Evolutionary conservation across 2,113 vertebrate species (phyloP).

Genomic region (Thermophis baileyi): DNA sequence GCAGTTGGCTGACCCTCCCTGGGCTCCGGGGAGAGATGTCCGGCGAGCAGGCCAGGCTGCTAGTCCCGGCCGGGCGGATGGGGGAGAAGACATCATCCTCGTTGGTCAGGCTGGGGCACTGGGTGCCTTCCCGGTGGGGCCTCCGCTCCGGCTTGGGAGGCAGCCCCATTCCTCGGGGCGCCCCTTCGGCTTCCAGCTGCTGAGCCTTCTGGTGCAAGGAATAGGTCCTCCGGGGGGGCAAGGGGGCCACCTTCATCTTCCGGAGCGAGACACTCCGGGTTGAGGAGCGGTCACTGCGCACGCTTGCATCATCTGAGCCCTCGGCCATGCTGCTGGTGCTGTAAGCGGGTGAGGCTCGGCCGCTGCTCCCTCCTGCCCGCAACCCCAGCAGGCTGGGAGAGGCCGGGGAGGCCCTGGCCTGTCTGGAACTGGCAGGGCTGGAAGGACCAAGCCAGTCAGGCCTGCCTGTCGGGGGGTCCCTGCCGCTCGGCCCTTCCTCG

Average conservation of each 20-base stretch:
- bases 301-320: slow-evolving; percentile 63
- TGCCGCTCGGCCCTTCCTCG: slow-evolving; percentile 4
- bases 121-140: slow-evolving; percentile 29
- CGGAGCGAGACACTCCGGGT: slow-evolving; percentile 81
- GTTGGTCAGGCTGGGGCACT: neutral
- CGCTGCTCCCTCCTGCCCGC: slow-evolving; percentile 3
- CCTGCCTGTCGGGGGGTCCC: neutral
- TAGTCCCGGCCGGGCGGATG: slow-evolving; percentile 36
- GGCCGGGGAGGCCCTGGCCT: accelerated
- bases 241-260: slow-evolving; percentile 84
- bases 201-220: slow-evolving; percentile 77
- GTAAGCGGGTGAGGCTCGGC: slow-evolving; percentile 42
- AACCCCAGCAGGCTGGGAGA: slow-evolving; percentile 32
- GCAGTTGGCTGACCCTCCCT: neutral
- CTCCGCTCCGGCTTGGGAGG: slow-evolving; percentile 67
- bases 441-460: slow-evolving; percentile 61
- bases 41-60: slow-evolving; percentile 47
- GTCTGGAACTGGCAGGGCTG: slow-evolving; percentile 58
- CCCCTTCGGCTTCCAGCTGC: slow-evolving; percentile 30
- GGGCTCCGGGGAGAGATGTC: slow-evolving; percentile 48
- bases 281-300: slow-evolving; percentile 71
- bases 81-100: slow-evolving; percentile 62
- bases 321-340: slow-evolving; percentile 63
- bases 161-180: slow-evolving; percentile 70
- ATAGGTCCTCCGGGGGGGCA: slow-evolving; percentile 83